Base-by-base conservation (phyloP, 2,797 vertebrate genomes). In the Holocentrus rufus region DNA sequence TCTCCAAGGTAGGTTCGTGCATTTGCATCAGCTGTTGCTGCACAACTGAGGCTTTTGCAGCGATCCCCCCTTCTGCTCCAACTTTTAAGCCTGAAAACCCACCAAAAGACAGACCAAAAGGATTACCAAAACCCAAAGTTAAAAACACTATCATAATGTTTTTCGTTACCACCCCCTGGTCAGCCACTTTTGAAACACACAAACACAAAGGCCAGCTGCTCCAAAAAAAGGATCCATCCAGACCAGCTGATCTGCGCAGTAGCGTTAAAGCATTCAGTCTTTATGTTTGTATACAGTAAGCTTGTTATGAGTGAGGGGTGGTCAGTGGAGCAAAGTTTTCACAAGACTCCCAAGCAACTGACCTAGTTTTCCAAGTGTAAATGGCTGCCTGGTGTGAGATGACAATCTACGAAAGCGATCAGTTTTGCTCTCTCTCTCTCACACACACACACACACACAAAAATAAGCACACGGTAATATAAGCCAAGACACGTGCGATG, bases 271-370 rank as follows among this genome's bases (percentile, higher is more conserved):
- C 6, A 3, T 65, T 82, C 15, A 2, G 36, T 20, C 62, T 61
- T 8, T 1, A 65, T 25, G 53, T 53, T n/a, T 56, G 49, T 0
- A 20, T 65, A 53, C 57, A 68, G 54, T 17, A 54, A 68, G 59
- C 52, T 62, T 22, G 71, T 68, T 69, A 34, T 61, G 71, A 85
- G 79, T 54, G 56, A 79, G 66, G 27, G 47, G 31, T 7, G 63
- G 83, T 83, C 75, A 87, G 79, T 73, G 47, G 77, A 72, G 56
- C 83, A 86, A n/a, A 30, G 56, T 47, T 60, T 46, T 68, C 58
- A 55, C 69, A 55, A 57, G 68, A 23, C 74, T 78, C 31, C 7
- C 20, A 1, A 3, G 57, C 22, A 31, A 67, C 5, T 20, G 53
- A 54, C 30, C 65, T 47, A 42, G 23, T 58, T 72, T 61, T 76